Percentiles rank a stretch among this genome's conserved stretches.
These are phyloP conservation scores for Agonopterix heracliana DNA, from an alignment of 2,888 invertebrate genomes.

Conservation along the genomic window DNA sequence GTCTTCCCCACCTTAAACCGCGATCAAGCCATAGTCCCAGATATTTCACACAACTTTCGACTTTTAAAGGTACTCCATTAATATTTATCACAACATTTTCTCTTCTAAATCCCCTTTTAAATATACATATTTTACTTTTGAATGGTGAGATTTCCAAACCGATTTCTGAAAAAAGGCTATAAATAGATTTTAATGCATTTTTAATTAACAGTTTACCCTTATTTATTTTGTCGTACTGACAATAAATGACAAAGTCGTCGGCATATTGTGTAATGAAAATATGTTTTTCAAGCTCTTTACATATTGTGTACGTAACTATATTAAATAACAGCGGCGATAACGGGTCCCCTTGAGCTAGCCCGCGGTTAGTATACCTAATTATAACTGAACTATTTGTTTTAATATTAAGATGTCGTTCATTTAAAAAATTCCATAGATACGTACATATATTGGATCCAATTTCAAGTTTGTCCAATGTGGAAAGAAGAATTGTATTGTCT, in stretches of 20 bases:
- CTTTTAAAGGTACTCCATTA: too few relatives aligned
- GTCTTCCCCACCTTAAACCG: too few relatives aligned
- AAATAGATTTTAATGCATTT: background rate
- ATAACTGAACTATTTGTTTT: too few relatives aligned
- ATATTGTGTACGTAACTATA: conserved; percentile 6
- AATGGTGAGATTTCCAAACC: background rate
- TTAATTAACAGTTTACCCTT: background rate
- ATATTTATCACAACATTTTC: background rate
- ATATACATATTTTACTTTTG: background rate
- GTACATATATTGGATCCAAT: too few relatives aligned
- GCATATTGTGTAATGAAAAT: conserved; percentile 3
- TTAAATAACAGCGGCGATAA: conserved; percentile 22
- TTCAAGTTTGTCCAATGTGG: too few relatives aligned
- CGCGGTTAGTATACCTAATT: background rate
- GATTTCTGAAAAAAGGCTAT: background rate
- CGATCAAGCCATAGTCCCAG: too few relatives aligned
- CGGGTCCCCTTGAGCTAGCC: conserved; percentile 21
- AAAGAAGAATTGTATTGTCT: too few relatives aligned
- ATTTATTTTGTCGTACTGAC: background rate
- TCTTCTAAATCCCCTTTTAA: background rate
- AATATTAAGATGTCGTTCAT: too few relatives aligned
- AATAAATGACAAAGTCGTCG: conserved; percentile 1
- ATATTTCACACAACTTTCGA: too few relatives aligned
- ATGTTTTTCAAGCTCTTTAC: background rate
- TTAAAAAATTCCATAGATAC: too few relatives aligned